Percentiles rank a stretch among this genome's conserved stretches.
These are phyloP conservation scores for Charanyca ferruginea DNA, from an alignment of 2,888 invertebrate genomes.

Conservation along the genomic window DNA sequence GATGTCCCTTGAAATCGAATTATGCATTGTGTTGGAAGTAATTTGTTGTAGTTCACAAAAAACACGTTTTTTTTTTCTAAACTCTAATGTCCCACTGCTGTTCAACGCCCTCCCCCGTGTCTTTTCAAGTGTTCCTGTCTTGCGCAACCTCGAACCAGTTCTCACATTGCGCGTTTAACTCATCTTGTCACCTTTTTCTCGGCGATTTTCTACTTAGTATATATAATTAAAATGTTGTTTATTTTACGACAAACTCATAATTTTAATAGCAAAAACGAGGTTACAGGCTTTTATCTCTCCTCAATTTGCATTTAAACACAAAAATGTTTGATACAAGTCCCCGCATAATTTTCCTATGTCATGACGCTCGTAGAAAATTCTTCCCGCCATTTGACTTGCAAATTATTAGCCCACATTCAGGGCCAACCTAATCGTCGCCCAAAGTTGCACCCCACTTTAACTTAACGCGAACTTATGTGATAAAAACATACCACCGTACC, in stretches of 20 bases:
- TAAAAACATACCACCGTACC: slow-evolving; percentile 58
- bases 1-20: slow-evolving; percentile 55
- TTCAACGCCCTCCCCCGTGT: no score
- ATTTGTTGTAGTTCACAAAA: slow-evolving; percentile 8
- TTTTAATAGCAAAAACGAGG: slow-evolving; percentile 38
- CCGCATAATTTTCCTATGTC: slow-evolving; percentile 58
- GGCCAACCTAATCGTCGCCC: slow-evolving; percentile 54
- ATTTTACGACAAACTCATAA: slow-evolving; percentile 3
- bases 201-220: no score
- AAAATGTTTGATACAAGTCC: slow-evolving; percentile 56
- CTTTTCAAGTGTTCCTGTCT: no score
- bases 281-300: slow-evolving; percentile 36
- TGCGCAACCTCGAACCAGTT: no score
- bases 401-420: slow-evolving; percentile 51
- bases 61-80: no score
- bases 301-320: slow-evolving; percentile 58
- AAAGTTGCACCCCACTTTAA: slow-evolving; percentile 61
- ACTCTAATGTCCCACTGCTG: no score
- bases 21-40: slow-evolving; percentile 45
- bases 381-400: slow-evolving; percentile 61
- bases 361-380: slow-evolving; percentile 52
- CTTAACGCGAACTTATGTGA: slow-evolving; percentile 60
- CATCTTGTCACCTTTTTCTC: no score
- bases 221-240: neutral
- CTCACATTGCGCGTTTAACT: no score